A percentile compares a stretch with the other conserved stretches of the same genome.
Evolutionary conservation across 2,888 invertebrate species (phyloP).

Genomic region (Meiosimyza decipiens): DNA sequence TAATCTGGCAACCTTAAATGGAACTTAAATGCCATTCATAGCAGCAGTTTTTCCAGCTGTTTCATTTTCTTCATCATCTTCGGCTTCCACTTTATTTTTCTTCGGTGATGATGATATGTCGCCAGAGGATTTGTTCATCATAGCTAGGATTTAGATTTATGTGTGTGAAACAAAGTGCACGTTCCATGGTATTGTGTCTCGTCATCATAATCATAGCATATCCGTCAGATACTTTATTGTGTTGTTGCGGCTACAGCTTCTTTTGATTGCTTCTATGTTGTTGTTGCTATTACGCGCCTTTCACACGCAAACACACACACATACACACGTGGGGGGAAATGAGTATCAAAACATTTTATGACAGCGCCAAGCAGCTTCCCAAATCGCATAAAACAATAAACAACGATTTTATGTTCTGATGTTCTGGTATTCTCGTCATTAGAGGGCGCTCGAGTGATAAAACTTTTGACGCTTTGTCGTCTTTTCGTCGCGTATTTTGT

Average conservation of each 20-base stretch:
- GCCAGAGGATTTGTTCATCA: slow-evolving; percentile 8
- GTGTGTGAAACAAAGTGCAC: neutral
- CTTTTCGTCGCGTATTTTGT: no score
- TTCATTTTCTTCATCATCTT: no score
- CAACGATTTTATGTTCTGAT: slow-evolving; percentile 5
- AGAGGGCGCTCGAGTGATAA: no score
- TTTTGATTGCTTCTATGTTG: neutral
- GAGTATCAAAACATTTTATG: slow-evolving; percentile 11
- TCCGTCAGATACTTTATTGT: slow-evolving; percentile 26
- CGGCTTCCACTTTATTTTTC: no score
- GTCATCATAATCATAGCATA: slow-evolving; percentile 13
- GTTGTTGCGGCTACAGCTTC: neutral
- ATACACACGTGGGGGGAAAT: neutral
- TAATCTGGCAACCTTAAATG: no score
- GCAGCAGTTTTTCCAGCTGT: no score
- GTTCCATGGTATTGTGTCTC: neutral
- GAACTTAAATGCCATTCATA: no score
- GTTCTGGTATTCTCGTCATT: neutral
- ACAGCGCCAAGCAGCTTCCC: slow-evolving; percentile 10
- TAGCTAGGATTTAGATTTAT: neutral
- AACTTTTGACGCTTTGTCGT: no score
- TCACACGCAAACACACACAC: no score
- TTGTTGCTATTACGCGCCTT: no score
- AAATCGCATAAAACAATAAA: slow-evolving; percentile 12
- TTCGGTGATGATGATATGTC: neutral